Percentiles rank a stretch among this genome's conserved stretches.
phyloP scores from a whole-genome alignment of 1,140 invertebrate species.

The Macrostomum lignano region DNA sequence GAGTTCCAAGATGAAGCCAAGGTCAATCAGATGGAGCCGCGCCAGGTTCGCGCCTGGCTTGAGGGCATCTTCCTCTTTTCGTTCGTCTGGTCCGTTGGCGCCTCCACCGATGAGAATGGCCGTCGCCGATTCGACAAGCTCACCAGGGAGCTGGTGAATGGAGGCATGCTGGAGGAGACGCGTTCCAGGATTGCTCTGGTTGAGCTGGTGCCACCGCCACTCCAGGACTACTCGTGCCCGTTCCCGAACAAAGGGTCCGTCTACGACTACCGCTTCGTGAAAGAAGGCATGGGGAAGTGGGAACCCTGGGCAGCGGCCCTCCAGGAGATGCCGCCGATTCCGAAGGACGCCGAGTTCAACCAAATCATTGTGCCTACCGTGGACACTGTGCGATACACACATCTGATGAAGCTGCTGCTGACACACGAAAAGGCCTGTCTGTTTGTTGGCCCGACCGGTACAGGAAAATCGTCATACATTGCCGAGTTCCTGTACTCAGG shows the following conservation, averaged over 20 bases:
- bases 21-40: slow-evolving; percentile 24
- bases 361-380: slow-evolving; percentile 28
- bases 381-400: slow-evolving; percentile 26
- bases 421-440: slow-evolving; percentile 45
- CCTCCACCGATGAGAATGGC: slow-evolving; percentile 40
- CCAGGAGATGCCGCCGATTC: slow-evolving; percentile 39
- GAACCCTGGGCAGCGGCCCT: slow-evolving; percentile 54
- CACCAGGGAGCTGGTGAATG: slow-evolving; percentile 35
- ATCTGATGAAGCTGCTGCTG: slow-evolving; percentile 22
- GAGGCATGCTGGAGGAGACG: slow-evolving; percentile 26
- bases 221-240: slow-evolving; percentile 23
- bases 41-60: slow-evolving; percentile 22
- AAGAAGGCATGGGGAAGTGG: slow-evolving; percentile 45
- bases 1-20: slow-evolving; percentile 50
- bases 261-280: slow-evolving; percentile 63
- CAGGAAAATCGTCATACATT: slow-evolving; percentile 64
- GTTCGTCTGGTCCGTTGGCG: slow-evolving; percentile 62
- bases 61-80: slow-evolving; percentile 59
- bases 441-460: slow-evolving; percentile 63
- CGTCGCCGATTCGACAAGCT: slow-evolving; percentile 47
- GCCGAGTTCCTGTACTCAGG: slow-evolving; percentile 14
- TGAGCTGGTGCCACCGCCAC: slow-evolving; percentile 21
- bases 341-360: slow-evolving; percentile 36
- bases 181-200: slow-evolving; percentile 15
- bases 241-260: slow-evolving; percentile 48